Percentiles rank a stretch among this genome's conserved stretches.
Conservation (phyloP, 1,140 invertebrate genomes). For the Drosophila pruinosa region DNA sequence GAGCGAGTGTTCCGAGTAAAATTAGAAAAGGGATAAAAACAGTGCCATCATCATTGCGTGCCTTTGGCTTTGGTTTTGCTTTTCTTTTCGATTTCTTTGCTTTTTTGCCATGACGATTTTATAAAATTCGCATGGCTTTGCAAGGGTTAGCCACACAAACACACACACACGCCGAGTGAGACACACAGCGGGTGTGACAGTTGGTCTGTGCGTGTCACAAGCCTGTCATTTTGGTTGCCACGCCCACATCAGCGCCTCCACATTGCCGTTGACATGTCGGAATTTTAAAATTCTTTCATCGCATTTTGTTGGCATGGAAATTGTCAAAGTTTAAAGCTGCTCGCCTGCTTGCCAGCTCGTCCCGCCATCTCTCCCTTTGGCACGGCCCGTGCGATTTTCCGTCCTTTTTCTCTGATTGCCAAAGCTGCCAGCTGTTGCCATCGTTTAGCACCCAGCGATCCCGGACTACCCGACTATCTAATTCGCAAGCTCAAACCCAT, state of each 20-base stretch:
- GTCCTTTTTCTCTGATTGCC: constrained; percentile 33
- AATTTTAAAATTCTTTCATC: constrained; percentile 76
- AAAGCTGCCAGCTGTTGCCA: constrained; percentile 62
- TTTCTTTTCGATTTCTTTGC: constrained; percentile 25
- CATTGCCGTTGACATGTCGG: constrained; percentile 57
- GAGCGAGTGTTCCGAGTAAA: constrained; percentile 15
- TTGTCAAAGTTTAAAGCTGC: constrained; percentile 74
- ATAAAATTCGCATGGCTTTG: constrained; percentile 62
- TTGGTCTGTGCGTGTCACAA: constrained; percentile 78
- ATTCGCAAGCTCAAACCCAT: not conserved
- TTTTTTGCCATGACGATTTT: constrained; percentile 62
- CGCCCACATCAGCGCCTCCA: constrained; percentile 33
- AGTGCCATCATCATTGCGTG: constrained; percentile 59
- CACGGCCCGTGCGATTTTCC: not conserved
- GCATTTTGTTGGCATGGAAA: constrained; percentile 68
- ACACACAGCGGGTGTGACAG: constrained; percentile 66
- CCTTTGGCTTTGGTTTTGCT: constrained; percentile 47
- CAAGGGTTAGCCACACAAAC: constrained; percentile 64
- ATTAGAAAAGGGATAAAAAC: constrained; percentile 28
- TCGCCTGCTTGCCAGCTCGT: not conserved
- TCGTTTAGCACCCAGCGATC: constrained; percentile 41
- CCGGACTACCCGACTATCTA: constrained; percentile 6
- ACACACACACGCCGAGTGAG: not conserved
- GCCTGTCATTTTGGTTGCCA: constrained; percentile 71
- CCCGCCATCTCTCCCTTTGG: too few species aligned